Base-by-base conservation (phyloP, 2,797 vertebrate species). In the Discoglossus pictus region DNA sequence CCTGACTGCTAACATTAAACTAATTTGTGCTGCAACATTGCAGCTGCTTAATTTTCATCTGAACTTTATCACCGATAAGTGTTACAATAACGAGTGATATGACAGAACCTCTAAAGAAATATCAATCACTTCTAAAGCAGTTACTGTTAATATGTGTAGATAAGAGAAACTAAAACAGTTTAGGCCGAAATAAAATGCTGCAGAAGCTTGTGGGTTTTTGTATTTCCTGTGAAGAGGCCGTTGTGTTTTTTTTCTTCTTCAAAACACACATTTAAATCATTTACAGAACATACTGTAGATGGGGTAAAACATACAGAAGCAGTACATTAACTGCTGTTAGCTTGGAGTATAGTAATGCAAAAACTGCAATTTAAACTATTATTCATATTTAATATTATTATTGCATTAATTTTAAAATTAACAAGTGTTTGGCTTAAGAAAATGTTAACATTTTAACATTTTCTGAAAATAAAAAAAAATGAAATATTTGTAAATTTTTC, bases 1-100 rank as follows among this genome's bases (percentile, higher is more conserved):
- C 86, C 85, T 86, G 84, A 87, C 88, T 88, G 87, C 85, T 90
- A 90, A 92, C 87, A 89, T 90, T 91, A 89, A 89, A 91, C 85
- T 90, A 84, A 91, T 91, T 90, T 89, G 88, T 88, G 88, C 87
- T 89, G 87, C 89, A 88, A 86, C 86, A 84, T 84, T 88, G 88
- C 88, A 89, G 88, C 88, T 90, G 89, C 88, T 89, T 90, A 87
- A 88, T 88, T 89, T 88, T 86, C 77, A 77, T 76, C 83, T 86
- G 86, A 89, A 90, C 88, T 89, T 89, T 88, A 89, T 87, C 87
- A 84, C 85, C 82, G 80, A 82, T 86, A 88, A 89, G 85, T 86
- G 87, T 86, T 89, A 89, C 83, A 86, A 87, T 87, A 90, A 89
- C 81, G 87, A 86, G 80, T 76, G 78, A 86, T 87, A 80, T 75